phyloP scores from a whole-genome alignment of 2,888 invertebrate genomes.

The Cantharis rufa region DNA sequence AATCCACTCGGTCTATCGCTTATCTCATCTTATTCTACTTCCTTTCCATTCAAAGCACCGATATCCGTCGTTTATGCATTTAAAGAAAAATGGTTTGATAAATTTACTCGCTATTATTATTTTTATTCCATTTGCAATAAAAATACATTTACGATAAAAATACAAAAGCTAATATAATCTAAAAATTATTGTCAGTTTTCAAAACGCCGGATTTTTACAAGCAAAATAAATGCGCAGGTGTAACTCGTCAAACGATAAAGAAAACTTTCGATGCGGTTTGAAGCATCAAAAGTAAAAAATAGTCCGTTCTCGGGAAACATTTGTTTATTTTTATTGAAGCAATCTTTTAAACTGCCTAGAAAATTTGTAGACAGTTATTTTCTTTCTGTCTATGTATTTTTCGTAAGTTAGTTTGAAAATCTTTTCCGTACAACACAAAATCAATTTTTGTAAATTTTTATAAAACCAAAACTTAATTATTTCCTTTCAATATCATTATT shows the following conservation, averaged over 20 bases:
- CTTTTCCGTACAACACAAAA: neutral
- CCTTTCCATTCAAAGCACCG: conserved; percentile 48
- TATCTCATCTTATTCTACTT: conserved; percentile 51
- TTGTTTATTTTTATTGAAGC: conserved; percentile 22
- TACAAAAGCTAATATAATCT: neutral
- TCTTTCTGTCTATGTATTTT: neutral
- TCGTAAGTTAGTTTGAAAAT: neutral
- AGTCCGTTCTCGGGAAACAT: conserved; percentile 12
- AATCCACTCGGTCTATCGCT: conserved; percentile 52
- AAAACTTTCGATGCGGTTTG: conserved; percentile 13
- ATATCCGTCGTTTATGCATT: conserved; percentile 39
- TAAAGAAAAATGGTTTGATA: conserved; percentile 11
- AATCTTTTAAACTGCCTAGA: conserved; percentile 15
- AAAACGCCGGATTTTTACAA: conserved; percentile 9
- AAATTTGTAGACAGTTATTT: conserved; percentile 10
- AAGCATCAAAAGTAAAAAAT: conserved; percentile 15
- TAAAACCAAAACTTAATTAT: neutral
- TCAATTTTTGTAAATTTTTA: neutral
- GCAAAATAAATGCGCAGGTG: conserved; percentile 32
- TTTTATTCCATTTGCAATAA: neutral
- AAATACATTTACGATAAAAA: neutral
- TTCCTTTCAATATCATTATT: neutral
- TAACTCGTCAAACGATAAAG: conserved; percentile 22
- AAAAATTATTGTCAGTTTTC: neutral
- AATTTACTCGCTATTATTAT: conserved; percentile 19